Evolutionary conservation across 2,113 vertebrate species (phyloP), one percentile per base, ranked within the genome.

Genomic region (Mungos mungo): DNA sequence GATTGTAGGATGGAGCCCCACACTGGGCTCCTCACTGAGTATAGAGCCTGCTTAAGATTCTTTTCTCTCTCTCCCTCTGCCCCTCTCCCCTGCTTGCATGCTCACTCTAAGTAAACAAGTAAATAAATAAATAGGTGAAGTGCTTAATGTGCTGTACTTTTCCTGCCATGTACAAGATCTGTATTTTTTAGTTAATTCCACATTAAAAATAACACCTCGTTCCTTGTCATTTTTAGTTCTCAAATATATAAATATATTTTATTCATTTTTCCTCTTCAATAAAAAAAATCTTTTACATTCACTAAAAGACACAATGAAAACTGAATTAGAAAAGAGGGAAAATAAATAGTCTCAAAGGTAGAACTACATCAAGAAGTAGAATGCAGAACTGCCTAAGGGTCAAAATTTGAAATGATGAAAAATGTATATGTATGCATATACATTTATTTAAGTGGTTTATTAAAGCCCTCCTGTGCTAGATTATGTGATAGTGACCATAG

Each of bases 291-390:
- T 90, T 94, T 65, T 18, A 84, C 54, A 54, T 91, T 92, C 45
- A 81, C 86, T 84, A 88, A 84, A 92, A 93, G 41, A 38, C 7
- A 81, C 16, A 76, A 66, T 93, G 65, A 52, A 93, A 71, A 82
- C 72, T 79, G 21, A 91, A 88, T 66, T 86, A 7, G 60, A 18
- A 90, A 79, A 88, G 77, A 63, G 35, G 66, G 45, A 31, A 89
- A 95, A 83, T 47, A 82, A 96, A 38, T 60, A 74, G 27, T 38
- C 50, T 95, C n/a, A 74, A 88, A 91, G 74, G 84, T 77, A 96
- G 19, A 82, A 63, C 41, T 92, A 96, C 95, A 96, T 97, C 88
- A 88, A 68, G 41, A 69, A 88, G 57, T 91, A 72, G 54, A 76
- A 85, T 79, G 54, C 63, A n/a, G n/a, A 95, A 35, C 15, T 18